Base-by-base conservation (phyloP, 2,797 vertebrate species). In the Spea hammondii region DNA sequence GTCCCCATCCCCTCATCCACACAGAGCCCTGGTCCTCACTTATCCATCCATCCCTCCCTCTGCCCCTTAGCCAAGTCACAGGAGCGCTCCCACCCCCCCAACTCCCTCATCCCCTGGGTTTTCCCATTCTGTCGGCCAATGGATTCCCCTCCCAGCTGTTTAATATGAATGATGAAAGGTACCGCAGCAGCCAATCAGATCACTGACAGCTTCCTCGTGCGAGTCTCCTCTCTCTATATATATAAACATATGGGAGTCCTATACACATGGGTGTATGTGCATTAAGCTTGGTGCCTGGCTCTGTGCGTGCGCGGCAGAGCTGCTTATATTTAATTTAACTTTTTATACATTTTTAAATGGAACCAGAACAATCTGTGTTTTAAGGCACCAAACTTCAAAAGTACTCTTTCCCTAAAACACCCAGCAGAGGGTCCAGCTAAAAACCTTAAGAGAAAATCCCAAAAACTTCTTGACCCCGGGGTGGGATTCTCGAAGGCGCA, bases 161-260 rank as follows among this genome's bases (percentile, higher is more conserved):
- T 87, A 91, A 92, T 92, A 91, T 91, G 91, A 84, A 91, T 91
- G 86, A 87, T 80, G 83, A 84, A 72, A 80, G 87, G 88, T 82
- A 51, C 11, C 12, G 4, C 73, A 70, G 84, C 65, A 87, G 85
- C 91, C 91, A 92, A 92, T 91, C 85, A 83, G 75, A 81, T 83
- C 14, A 83, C 73, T 62, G 69, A 32, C 54, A 47, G 65, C 70
- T 57, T 54, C 64, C 79, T 77, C 74, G 73, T 81, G 74, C 68
- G 79, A 76, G 50, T 72, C 68, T n/a, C 32, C 8, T 64, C 72
- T 71, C 55, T 66, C 73, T 59, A 65, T 72, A 82, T 79, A 79
- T 82, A 82, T 81, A 81, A 77, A 77, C 73, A 81, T 77, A 82
- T 82, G 79, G 67, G 49, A 76, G 68, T 66, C 68, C 65, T 65